Evolutionary conservation across 2,888 invertebrate species (phyloP), one percentile per base, ranked within the genome.

Genomic region (Drosophila macrospina): DNA sequence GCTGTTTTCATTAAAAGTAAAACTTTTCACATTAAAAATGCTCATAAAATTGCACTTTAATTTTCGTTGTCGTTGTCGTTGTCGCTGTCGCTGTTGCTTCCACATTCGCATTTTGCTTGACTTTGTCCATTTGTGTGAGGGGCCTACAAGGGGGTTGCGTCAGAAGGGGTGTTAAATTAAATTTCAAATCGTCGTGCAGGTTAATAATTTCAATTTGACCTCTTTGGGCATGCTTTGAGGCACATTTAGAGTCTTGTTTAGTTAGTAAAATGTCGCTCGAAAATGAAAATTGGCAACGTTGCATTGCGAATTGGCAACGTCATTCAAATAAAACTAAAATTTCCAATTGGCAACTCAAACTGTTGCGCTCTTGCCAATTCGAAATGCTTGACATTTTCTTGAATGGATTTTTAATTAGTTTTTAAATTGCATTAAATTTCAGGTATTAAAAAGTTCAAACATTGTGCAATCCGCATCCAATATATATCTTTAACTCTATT

Each of bases 1-100:
- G 70, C 52, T 73, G 80, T 67, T 77, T 88, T 75, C 78, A 86
- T 73, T 80, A 78, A 77, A 79, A 88, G 85, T 75, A 78, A 72
- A 81, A 77, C 69, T 81, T 86, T 85, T 81, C 74, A 66, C 87
- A 88, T 88, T 86, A 88, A 86, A 85, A 85, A 85, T 88, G 69
- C 77, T 69, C 89, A 85, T 85, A 84, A 85, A 88, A 79, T 74
- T 84, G 85, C 82, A 86, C 81, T 86, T 87, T 87, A 84, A 79
- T 84, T 84, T 68, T 74, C 45, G 66, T 65, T 51, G 69, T 70
- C 34, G 68, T 68, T 48, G 68, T 16, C 56, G 51, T 44, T 26
- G 54, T 73, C 47, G 65, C 65, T 48, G 54, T 44, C 36, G 55
- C 36, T 24, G 50, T 68, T 54, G 54, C 67, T 66, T 62, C 62